Evolutionary conservation across 2,888 invertebrate genomes (phyloP), one percentile per base, ranked within the genome.

Genomic region (Drosophila dives): DNA sequence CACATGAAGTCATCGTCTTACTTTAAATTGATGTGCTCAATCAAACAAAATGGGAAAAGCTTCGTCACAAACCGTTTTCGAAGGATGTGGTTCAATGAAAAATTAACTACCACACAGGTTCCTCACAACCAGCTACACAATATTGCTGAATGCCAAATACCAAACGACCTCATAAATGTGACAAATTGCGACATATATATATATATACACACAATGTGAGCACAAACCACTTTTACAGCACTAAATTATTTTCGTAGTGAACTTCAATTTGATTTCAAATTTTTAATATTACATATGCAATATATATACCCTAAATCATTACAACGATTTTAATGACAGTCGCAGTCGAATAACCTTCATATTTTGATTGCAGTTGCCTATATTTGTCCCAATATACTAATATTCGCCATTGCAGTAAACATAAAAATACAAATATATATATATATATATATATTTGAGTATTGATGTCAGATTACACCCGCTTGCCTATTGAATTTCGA

Each of bases 141-240:
- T 71, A 63, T 70, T 66, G 67, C 32, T 26, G 20, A 26, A 34
- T 63, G 36, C 59, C 59, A 64, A 48, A 48, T 60, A 49, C 68
- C 56, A 67, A 80, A 82, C 59, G 69, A 71, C 71, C 79, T 79
- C 72, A 81, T 81, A 79, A 81, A 81, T 74, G 73, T 81, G 72
- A 81, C 81, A 81, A 81, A 81, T 81, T 81, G 80, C 63, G 53
- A 58, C 62, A 62, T 56, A 62, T 62, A 48, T 38, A 56, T 53
- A 17, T 5, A 45, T 33, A 53, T 17, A 34, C 20, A 34, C 11
- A 34, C 29, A 20, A 36, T 48, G 56, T n/a, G 23, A 49, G 54
- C 17, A 32, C 15, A 17, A 34, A 34, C n/a, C 60, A 60, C 50
- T 50, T 59, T 59, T 34, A 42, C 63, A 64, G 59, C 58, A 68